Percentiles rank a stretch among this genome's conserved stretches.
Conservation (phyloP, 2,888 invertebrate genomes). For the Amblyteles armatorius region DNA sequence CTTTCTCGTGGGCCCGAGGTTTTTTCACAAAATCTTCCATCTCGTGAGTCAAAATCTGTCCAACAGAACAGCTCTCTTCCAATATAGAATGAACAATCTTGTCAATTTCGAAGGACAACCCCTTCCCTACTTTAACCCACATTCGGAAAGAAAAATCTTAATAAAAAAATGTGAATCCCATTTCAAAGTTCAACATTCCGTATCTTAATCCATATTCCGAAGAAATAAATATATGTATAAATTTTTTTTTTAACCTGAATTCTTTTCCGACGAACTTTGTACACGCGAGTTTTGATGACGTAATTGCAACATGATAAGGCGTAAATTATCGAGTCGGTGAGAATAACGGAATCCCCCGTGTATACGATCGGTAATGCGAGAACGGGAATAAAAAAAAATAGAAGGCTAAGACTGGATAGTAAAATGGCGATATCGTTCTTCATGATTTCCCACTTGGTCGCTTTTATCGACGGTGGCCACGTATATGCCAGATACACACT, state of each 20-base stretch:
- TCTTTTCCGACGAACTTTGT: slow-evolving; percentile 27
- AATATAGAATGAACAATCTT: no score
- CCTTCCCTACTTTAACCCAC: no score
- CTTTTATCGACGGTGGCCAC: slow-evolving; percentile 47
- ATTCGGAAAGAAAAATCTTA: no score
- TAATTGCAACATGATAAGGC: slow-evolving; percentile 1
- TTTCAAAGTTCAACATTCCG: no score
- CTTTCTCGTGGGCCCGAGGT: slow-evolving; percentile 31
- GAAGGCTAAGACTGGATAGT: neutral
- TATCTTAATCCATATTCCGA: no score
- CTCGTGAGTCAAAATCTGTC: slow-evolving; percentile 47
- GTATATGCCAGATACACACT: slow-evolving; percentile 18
- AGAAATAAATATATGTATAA: no score
- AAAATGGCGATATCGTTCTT: slow-evolving; percentile 30
- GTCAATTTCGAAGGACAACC: no score
- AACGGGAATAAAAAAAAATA: slow-evolving; percentile 28
- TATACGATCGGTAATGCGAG: slow-evolving; percentile 1
- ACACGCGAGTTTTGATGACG: slow-evolving; percentile 30
- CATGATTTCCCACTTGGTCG: neutral
- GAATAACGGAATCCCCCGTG: neutral
- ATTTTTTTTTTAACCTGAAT: no score
- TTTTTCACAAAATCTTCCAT: slow-evolving; percentile 37
- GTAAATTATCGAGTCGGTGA: slow-evolving; percentile 27
- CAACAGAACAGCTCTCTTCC: neutral
- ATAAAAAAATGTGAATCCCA: no score